Base-by-base conservation (phyloP, 2,797 vertebrate genomes). In the Ctenopoma multispine region DNA sequence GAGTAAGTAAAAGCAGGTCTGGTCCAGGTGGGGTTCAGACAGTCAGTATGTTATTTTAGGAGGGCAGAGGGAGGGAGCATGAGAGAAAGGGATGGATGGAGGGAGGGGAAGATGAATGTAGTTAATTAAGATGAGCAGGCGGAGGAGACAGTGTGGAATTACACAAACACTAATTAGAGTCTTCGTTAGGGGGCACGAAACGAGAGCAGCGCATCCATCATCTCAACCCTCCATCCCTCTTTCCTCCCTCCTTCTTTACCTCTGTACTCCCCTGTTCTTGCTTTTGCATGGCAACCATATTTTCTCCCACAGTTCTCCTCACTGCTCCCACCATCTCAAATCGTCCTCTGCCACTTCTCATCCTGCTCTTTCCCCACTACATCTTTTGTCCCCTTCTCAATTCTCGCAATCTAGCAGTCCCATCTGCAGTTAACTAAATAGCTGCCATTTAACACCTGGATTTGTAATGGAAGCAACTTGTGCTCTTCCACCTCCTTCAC, bases 121-220 rank as follows among this genome's bases (percentile, higher is more conserved):
- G 93, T 94, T 95, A 95, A 95, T 95, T 95, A 94, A 95, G 94
- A 95, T 81, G 93, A 95, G 93, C 94, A 94, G 94, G 93, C 92
- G 82, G 93, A 91, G 91, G 92, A 95, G 94, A 95, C 94, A 94
- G 93, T 94, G 94, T 93, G 93, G 94, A 95, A 95, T 95, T 95
- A 95, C 94, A 94, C 94, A 94, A 94, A 94, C 93, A 95, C 93
- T 94, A 94, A 94, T 95, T 95, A 94, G 93, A 94, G 92, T 93
- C 91, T 95, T 94, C 92, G 94, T 95, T 95, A 95, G 92, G 93
- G 93, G 93, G 92, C 93, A 94, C 85, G 50, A 87, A 94, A 94
- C 72, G 91, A 91, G 92, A 94, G 89, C 93, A 92, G 87, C 80
- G 23, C 93, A 94, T 94, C 92, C 91, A 94, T 94, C 93, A 94